A percentile compares a stretch with the other conserved stretches of the same genome.
phyloP scores from a whole-genome alignment of 2,888 invertebrate species.

The Rhagophthalmus giganteus region DNA sequence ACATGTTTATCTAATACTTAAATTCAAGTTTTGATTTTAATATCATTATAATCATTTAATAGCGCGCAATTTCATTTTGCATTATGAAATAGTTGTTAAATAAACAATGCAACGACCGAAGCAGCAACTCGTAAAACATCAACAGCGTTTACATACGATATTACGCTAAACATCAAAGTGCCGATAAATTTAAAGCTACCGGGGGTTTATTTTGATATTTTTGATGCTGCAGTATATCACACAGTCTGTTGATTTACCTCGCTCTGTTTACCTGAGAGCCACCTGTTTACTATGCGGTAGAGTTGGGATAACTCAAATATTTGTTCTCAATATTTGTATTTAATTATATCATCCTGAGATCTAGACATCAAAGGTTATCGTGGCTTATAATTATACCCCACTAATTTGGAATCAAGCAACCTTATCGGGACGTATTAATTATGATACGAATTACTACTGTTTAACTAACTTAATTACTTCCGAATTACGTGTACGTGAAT shows the following conservation, averaged over 20 bases:
- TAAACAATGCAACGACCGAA: too few species aligned
- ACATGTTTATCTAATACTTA: too few species aligned
- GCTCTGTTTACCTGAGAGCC: conserved; percentile 20
- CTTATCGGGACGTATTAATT: too few species aligned
- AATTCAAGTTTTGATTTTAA: too few species aligned
- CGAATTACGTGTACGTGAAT: too few species aligned
- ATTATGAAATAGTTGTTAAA: too few species aligned
- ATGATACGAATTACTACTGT: too few species aligned
- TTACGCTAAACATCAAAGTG: background rate
- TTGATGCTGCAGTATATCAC: conserved; percentile 2
- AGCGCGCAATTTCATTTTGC: too few species aligned
- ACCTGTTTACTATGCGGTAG: conserved; percentile 20
- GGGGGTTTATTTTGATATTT: conserved; percentile 12
- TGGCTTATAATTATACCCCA: conserved; percentile 16
- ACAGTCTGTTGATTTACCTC: conserved; percentile 17
- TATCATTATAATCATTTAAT: too few species aligned
- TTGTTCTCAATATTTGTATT: conserved; percentile 35
- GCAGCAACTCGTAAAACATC: too few species aligned
- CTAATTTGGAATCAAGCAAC: conserved; percentile 21
- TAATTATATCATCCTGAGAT: conserved; percentile 32
- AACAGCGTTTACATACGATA: too few species aligned
- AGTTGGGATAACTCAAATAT: conserved; percentile 32
- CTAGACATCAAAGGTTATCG: conserved; percentile 32
- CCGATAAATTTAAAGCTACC: conserved; percentile 1
- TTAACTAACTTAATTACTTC: too few species aligned